Conservation (phyloP, 2,113 vertebrate genomes). For the Dicaeum eximium region DNA sequence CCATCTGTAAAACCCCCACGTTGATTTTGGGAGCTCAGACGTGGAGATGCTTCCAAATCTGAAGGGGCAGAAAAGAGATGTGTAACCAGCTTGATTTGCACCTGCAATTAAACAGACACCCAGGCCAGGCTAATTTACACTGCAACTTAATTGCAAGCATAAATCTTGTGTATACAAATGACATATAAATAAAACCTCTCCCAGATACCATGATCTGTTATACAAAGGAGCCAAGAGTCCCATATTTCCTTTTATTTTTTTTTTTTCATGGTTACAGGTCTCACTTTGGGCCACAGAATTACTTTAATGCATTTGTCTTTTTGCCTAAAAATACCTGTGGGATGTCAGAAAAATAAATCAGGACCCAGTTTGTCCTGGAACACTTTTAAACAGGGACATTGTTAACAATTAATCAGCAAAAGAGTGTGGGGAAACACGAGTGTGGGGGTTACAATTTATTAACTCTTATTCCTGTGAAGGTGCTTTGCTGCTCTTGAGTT, state of each 20-base stretch:
- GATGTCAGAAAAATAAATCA: background rate
- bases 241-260: background rate
- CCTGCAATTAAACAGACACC: slow-evolving; percentile 27
- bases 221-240: background rate
- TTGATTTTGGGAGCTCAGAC: background rate
- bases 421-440: background rate
- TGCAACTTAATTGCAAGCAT: slow-evolving; percentile 30
- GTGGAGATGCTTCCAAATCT: background rate
- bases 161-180: slow-evolving; percentile 16
- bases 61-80: background rate
- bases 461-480: background rate
- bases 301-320: background rate
- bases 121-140: slow-evolving; percentile 29
- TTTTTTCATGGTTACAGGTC: background rate
- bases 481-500: background rate
- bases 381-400: background rate
- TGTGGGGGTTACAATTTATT: background rate
- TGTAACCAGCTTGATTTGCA: slow-evolving; percentile 28
- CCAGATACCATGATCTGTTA: background rate
- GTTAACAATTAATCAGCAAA: background rate
- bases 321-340: background rate
- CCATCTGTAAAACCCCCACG: background rate
- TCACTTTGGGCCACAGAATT: background rate
- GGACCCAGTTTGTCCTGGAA: background rate
- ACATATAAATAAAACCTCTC: slow-evolving; percentile 7